Percentiles rank a stretch among this genome's conserved stretches.
Conservation (phyloP, 2,888 invertebrate species). For the Xylota segnis region DNA sequence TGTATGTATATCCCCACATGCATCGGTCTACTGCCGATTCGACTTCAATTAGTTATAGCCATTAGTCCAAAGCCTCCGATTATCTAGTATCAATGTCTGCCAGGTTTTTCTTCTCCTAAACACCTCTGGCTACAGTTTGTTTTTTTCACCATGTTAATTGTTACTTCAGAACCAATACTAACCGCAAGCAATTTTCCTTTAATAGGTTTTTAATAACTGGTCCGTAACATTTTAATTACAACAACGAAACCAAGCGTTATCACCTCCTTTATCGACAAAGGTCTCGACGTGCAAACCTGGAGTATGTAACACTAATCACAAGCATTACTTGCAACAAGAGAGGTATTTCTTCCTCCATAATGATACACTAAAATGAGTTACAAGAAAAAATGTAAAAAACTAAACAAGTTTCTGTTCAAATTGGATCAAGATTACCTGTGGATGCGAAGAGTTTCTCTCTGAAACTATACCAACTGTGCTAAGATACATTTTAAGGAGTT, state of each 20-base stretch:
- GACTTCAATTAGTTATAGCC: too few species aligned
- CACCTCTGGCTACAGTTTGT: too few species aligned
- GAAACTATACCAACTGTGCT: neutral
- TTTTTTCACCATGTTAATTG: too few species aligned
- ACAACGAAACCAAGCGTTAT: neutral
- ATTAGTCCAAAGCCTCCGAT: too few species aligned
- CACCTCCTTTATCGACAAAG: neutral
- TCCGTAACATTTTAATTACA: neutral
- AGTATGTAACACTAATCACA: neutral
- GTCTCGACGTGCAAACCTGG: neutral
- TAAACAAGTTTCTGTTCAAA: conserved; percentile 54
- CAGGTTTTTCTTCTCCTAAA: too few species aligned
- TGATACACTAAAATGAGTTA: conserved; percentile 29
- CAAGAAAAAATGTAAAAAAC: conserved; percentile 28
- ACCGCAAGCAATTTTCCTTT: neutral
- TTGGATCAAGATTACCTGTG: conserved; percentile 62
- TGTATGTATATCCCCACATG: too few species aligned
- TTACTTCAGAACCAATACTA: too few species aligned
- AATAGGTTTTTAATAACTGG: neutral
- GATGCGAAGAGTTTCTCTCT: conserved; percentile 32
- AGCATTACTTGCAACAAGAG: conserved; percentile 13
- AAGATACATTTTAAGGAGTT: conserved; percentile 17
- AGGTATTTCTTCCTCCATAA: neutral
- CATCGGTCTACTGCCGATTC: too few species aligned
- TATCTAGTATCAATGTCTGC: too few species aligned